Evolutionary conservation across 2,888 invertebrate genomes (phyloP), one percentile per base, ranked within the genome.

Genomic region (Dynastes maya): DNA sequence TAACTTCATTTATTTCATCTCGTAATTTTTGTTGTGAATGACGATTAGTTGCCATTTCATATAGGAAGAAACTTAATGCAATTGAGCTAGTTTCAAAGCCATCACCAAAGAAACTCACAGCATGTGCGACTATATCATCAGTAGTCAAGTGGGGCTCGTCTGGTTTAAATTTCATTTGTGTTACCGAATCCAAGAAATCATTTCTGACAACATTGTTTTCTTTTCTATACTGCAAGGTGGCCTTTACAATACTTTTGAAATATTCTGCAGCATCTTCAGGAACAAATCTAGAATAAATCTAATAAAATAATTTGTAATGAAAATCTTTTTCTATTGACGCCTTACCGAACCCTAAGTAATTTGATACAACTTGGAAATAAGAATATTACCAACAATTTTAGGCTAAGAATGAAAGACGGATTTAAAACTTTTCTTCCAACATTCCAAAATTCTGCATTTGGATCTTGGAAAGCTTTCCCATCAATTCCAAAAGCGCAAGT

Each of bases 41-140:
- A 0, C 83, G 85, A 82, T 90, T 85, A 3, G 77, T 63, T 0
- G 90, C 90, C 27, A 91, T 80, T 29, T 88, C 85, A 80, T 87
- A 89, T 1, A 88, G 82, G 1, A 87, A 78, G 75, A 87, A 89
- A 55, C 85, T 86, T 53, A 90, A 81, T 0, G 88, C 87, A 0
- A 86, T 84, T 0, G 89, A 88, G n/a, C 89, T 89, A 0, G 90
- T 90, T 81, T 90, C 90, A 81, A 88, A 90, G 1, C 90, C 90
- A 58, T 90, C 91, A 0, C 86, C 68, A 78, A 89, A 90, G 80
- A 89, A 89, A 0, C 90, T 86, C 0, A 89, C 81, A 3, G 87
- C 83, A 55, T 90, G 88, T 0, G 89, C 86, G 0, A 85, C 76
- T 64, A 90, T 81, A 0, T 86, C 83, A 1, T 84, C 83, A 40